These are phyloP conservation scores for Montipora capricornis DNA, from an alignment of 64 coral and sea anemone species.

Conservation along the genomic window DNA sequence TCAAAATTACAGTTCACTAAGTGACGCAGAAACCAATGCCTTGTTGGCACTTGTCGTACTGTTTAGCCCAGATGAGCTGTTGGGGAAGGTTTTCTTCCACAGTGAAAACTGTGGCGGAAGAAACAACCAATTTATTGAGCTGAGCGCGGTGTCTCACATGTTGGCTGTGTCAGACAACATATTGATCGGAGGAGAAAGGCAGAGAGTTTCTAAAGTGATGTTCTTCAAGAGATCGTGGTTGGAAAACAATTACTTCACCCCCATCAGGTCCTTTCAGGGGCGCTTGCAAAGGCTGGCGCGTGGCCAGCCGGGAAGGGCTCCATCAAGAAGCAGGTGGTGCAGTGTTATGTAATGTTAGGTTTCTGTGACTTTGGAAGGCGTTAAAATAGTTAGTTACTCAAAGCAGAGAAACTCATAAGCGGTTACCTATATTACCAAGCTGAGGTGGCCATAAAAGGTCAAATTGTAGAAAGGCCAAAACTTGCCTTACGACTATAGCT, in stretches of 20 bases:
- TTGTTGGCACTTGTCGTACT: slow-evolving; percentile 26
- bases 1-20: neutral
- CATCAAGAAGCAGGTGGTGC: no score
- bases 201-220: slow-evolving; percentile 31
- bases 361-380: no score
- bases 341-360: no score
- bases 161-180: slow-evolving; percentile 24
- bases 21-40: neutral
- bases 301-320: neutral
- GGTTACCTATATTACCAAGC: no score
- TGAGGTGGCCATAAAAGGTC: no score
- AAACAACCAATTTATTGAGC: slow-evolving; percentile 3
- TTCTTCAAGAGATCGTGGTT: slow-evolving; percentile 7
- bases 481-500: no score
- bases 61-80: slow-evolving; percentile 19
- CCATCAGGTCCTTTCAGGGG: neutral
- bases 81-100: slow-evolving; percentile 25
- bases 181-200: slow-evolving; percentile 28
- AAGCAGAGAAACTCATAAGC: no score
- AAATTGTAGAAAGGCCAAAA: no score
- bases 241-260: neutral
- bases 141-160: neutral
- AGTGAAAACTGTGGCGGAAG: neutral
- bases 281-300: slow-evolving; percentile 14
- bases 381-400: no score